These are phyloP conservation scores for Sturnus vulgaris DNA, from an alignment of 2,113 vertebrate species.

Conservation along the genomic window DNA sequence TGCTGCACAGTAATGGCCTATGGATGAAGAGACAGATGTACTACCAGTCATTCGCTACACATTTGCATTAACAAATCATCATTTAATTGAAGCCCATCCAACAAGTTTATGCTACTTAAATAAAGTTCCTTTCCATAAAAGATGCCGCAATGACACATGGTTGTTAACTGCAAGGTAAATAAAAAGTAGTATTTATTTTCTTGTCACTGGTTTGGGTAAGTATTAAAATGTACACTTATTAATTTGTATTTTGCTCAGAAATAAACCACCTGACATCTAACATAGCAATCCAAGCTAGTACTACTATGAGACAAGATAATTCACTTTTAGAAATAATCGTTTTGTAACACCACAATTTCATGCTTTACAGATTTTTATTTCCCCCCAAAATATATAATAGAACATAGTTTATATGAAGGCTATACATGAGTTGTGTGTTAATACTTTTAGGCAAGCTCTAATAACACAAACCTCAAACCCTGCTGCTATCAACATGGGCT, in stretches of 20 bases:
- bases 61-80: constrained; percentile 86
- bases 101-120: constrained; percentile 86
- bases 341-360: constrained; percentile 61
- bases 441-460: constrained; percentile 64
- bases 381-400: constrained; percentile 43
- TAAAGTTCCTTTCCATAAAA: constrained; percentile 83
- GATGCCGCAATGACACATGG: constrained; percentile 70
- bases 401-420: constrained; percentile 48
- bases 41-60: constrained; percentile 77
- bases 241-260: constrained; percentile 72
- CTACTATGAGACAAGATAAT: constrained; percentile 45
- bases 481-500: constrained; percentile 49
- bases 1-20: constrained; percentile 77
- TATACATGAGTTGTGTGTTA: constrained; percentile 54
- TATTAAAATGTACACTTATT: constrained; percentile 65
- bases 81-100: constrained; percentile 85
- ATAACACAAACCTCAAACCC: constrained; percentile 61
- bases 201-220: constrained; percentile 54
- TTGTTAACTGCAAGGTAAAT: constrained; percentile 65
- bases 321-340: constrained; percentile 65
- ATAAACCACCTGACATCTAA: constrained; percentile 67
- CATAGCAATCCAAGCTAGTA: constrained; percentile 51
- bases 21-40: constrained; percentile 83
- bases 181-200: constrained; percentile 63
- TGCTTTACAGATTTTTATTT: constrained; percentile 62